phyloP scores from a whole-genome alignment of 2,888 invertebrate genomes.

The Oegoconia quadripuncta region DNA sequence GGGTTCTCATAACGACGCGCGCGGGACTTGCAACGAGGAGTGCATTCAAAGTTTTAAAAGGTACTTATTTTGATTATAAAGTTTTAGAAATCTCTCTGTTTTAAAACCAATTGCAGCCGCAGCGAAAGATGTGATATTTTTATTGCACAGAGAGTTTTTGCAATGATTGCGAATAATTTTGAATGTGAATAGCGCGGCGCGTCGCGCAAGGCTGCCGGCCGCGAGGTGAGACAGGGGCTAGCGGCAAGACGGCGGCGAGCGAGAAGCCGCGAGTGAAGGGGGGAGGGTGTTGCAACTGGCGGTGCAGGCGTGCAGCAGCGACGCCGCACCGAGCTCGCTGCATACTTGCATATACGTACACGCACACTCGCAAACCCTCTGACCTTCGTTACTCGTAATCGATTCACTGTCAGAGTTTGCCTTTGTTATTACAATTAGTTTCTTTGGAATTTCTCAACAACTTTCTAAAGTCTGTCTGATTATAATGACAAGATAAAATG shows the following conservation, averaged over 20 bases:
- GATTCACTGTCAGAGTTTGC: slow-evolving; percentile 64
- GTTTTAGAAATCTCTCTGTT: slow-evolving; percentile 63
- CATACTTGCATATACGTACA: slow-evolving; percentile 77
- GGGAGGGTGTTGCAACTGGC: slow-evolving; percentile 79
- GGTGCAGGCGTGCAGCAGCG: slow-evolving; percentile 79
- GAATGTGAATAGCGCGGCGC: slow-evolving; percentile 79
- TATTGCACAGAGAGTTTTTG: slow-evolving; percentile 79
- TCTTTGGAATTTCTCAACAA: slow-evolving; percentile 35
- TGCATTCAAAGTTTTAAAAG: slow-evolving; percentile 77
- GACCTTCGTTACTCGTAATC: slow-evolving; percentile 75
- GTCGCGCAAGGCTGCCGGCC: slow-evolving; percentile 79
- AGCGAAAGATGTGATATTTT: slow-evolving; percentile 60
- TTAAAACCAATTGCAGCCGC: slow-evolving; percentile 60
- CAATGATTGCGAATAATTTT: slow-evolving; percentile 79
- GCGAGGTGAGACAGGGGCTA: slow-evolving; percentile 77
- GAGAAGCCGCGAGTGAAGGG: slow-evolving; percentile 76
- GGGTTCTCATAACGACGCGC: slow-evolving; percentile 90
- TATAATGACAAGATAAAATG: background rate
- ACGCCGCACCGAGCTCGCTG: slow-evolving; percentile 77
- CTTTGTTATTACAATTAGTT: slow-evolving; percentile 62
- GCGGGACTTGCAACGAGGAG: slow-evolving; percentile 84
- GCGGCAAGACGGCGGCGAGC: slow-evolving; percentile 77
- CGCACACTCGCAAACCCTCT: slow-evolving; percentile 70
- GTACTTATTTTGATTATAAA: slow-evolving; percentile 58
- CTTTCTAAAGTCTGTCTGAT: slow-evolving; percentile 11